Base-by-base conservation (phyloP, 2,888 invertebrate species). In the Heliconius ethilla region DNA sequence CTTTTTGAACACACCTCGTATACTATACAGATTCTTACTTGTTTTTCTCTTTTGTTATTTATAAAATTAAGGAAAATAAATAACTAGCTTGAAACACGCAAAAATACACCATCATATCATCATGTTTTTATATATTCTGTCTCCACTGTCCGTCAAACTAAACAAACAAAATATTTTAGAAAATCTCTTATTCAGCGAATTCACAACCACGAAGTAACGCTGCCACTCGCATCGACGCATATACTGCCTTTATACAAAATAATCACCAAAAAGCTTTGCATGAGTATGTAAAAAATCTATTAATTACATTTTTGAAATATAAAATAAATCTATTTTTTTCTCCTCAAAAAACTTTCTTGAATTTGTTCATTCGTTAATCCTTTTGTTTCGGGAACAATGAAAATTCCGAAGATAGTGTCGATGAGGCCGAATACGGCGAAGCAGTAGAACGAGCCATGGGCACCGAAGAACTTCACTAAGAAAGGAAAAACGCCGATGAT, bases 381-480 rank as follows among this genome's bases (percentile, higher is more conserved):
- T 77, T 94, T 95, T 0, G 95, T 95, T 84, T 95, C 95, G 0
- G 95, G 95, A 0, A 95, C 86, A 4, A 88, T 82, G 22, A 91
- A 82, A 63, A 87, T 87, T 0, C 89, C 86, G n/a, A 91, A 81
- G 0, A 90, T 59, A 0, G 87, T 86, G 7, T 93, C 88, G 0
- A 84, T 9, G 0, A 90, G 51, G 18, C 88, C 88, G 29, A 88
- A 86, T 0, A 81, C 55, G 0, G 91, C 90, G 79, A 93, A 95
- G 7, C 88, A 74, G 83, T 92, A 92, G 84, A 95, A 95, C 1
- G 88, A 87, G 0, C 91, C 92, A 67, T 90, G 87, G 33, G 89
- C 86, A 0, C 92, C 92, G 2, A 95, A 79, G 5, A 84, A 66
- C 6, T 83, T 81, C 7, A 85, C 83, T 82, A 93, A 84, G 78